Base-by-base conservation (phyloP, 2,888 invertebrate genomes). In the Pterostichus niger region DNA sequence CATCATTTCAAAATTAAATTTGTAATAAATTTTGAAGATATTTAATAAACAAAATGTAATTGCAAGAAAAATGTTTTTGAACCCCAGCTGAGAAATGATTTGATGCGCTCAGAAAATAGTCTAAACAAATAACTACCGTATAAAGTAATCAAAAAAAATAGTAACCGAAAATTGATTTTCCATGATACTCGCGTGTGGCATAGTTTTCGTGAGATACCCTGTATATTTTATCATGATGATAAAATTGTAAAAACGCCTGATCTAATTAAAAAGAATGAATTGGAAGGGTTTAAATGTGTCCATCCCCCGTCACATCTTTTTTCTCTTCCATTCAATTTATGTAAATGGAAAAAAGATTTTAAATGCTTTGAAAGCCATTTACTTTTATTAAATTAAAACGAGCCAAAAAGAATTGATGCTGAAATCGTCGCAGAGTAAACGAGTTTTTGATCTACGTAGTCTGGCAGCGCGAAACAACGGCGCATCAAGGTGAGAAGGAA, bases 301-400 rank as follows among this genome's bases (percentile, higher is more conserved):
- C 40, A 40, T 15, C 31, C 31, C 15, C 11, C 6, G 6, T 68
- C 31, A 17, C 59, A 59, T 59, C 31, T 4, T 15, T 40, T 59
- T 7, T 40, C 40, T 59, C 68, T 6, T 40, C 46, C 31, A 71
- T 71, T 71, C 71, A 71, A 75, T 75, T 75, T 52, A 75, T 52
- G 75, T 33, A 52, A 75, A 75, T 52, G 75, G 52, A 52, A 75
- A 75, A 75, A 52, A 75, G 75, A 75, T 75, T 75, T 77, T 77
- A 77, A 77, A 56, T 77, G 56, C 77, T 77, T 40, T 31, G 44
- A 77, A 76, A 77, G 77, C 77, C 77, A 77, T 77, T 77, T 56
- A 56, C 40, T 54, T 77, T 77, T 77, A 77, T 77, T 77, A 77
- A 77, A 56, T 77, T 59, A 56, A 75, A 75, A 75, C 75, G 71